Percentiles rank a stretch among this genome's conserved stretches.
Conservation (phyloP, 2,113 vertebrate genomes). For the Clarias gariepinus region DNA sequence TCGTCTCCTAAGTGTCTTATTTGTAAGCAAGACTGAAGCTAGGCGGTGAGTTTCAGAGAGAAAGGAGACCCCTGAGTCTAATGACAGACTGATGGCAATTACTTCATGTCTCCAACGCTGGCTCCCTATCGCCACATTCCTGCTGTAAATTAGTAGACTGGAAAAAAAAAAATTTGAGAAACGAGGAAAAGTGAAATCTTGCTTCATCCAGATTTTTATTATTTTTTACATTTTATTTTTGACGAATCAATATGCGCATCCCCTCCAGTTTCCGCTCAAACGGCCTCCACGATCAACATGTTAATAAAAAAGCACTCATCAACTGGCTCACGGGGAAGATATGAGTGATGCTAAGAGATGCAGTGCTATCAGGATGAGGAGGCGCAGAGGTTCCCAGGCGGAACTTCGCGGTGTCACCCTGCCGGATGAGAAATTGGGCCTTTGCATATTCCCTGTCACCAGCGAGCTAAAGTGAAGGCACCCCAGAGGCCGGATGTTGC, state of each 20-base stretch:
- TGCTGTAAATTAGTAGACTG: slow-evolving; percentile 72
- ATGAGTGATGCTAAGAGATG: slow-evolving; percentile 80
- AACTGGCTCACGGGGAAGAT: slow-evolving; percentile 81
- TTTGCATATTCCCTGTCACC: slow-evolving; percentile 94
- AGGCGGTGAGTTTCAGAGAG: slow-evolving; percentile 60
- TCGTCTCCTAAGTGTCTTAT: slow-evolving; percentile 80
- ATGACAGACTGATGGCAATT: slow-evolving; percentile 80
- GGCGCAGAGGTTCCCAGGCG: slow-evolving; percentile 73
- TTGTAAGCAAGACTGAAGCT: slow-evolving; percentile 76
- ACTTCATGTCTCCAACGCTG: slow-evolving; percentile 70
- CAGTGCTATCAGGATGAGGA: slow-evolving; percentile 71
- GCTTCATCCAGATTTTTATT: slow-evolving; percentile 55
- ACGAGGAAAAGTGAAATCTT: slow-evolving; percentile 47
- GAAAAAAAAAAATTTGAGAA: slow-evolving; percentile 52
- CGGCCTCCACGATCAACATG: slow-evolving; percentile 73
- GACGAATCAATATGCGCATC: slow-evolving; percentile 72
- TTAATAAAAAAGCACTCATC: slow-evolving; percentile 82
- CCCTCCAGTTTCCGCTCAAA: slow-evolving; percentile 67
- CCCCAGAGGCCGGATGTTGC: slow-evolving; percentile 87
- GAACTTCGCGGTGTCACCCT: slow-evolving; percentile 87
- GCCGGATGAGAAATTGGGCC: slow-evolving; percentile 91
- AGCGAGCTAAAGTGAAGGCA: slow-evolving; percentile 86
- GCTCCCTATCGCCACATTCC: slow-evolving; percentile 67
- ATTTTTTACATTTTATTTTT: slow-evolving; percentile 44
- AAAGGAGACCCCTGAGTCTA: slow-evolving; percentile 61